These are phyloP conservation scores for Aptenodytes forsteri DNA, from an alignment of 2,113 vertebrate genomes.

Conservation along the genomic window DNA sequence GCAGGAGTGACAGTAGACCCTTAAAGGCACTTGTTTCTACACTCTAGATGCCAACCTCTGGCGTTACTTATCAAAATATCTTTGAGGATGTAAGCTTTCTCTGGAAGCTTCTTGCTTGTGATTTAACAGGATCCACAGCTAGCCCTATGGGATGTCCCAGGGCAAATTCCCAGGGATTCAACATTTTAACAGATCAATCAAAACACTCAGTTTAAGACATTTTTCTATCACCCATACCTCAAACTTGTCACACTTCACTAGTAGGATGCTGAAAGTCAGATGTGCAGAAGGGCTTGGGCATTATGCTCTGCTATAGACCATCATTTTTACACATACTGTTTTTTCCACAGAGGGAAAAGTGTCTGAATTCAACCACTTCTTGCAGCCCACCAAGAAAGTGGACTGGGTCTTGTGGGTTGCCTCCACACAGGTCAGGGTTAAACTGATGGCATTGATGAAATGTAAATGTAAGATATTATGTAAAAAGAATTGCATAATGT, in stretches of 20 bases:
- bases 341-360: background rate
- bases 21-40: background rate
- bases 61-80: background rate
- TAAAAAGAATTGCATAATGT: slow-evolving; percentile 57
- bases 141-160: background rate
- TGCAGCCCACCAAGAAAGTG: background rate
- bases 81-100: background rate
- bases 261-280: background rate
- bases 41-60: background rate
- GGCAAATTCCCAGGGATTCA: background rate
- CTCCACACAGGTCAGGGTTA: slow-evolving; percentile 16
- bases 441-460: slow-evolving; percentile 7
- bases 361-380: background rate
- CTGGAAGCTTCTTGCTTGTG: background rate
- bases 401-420: background rate
- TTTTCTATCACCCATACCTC: background rate
- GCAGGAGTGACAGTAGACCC: background rate
- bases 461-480: slow-evolving; percentile 45
- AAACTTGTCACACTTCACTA: background rate
- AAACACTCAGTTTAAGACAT: background rate
- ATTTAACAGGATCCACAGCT: background rate
- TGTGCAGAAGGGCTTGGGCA: background rate
- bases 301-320: background rate
- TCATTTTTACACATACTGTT: background rate
- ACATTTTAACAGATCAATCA: background rate